phyloP scores from a whole-genome alignment of 1,140 invertebrate species.

The Ostrea denselamellosa region DNA sequence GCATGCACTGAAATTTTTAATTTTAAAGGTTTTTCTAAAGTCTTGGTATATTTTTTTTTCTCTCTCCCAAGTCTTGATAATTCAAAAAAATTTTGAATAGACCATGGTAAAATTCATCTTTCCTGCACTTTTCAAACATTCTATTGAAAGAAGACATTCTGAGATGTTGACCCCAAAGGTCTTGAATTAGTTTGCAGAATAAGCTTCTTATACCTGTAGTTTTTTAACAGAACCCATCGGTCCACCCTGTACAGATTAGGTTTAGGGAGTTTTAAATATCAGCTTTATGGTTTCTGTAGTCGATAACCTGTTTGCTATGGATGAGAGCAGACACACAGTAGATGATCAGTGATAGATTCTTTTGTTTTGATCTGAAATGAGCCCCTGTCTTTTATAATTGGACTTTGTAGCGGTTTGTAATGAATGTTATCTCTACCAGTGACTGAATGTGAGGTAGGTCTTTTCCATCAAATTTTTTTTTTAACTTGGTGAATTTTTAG shows the following conservation, averaged over 20 bases:
- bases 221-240: not conserved
- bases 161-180: not conserved
- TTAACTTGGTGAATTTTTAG: too few relatives aligned
- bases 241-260: not conserved
- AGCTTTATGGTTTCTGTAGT: not conserved
- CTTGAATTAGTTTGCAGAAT: not conserved
- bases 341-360: constrained; percentile 24
- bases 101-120: too few relatives aligned
- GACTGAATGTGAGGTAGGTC: not conserved
- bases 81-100: too few relatives aligned
- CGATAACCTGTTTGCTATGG: not conserved
- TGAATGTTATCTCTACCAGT: not conserved
- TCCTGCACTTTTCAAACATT: too few relatives aligned
- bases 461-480: not conserved
- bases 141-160: too few relatives aligned
- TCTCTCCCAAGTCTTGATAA: too few relatives aligned
- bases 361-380: constrained; percentile 27
- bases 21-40: too few relatives aligned
- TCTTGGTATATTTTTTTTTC: too few relatives aligned
- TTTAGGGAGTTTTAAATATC: not conserved
- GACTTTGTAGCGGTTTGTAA: not conserved
- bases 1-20: too few relatives aligned
- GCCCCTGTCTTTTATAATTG: not conserved
- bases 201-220: not conserved
- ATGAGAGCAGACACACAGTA: not conserved